A percentile compares a stretch with the other conserved stretches of the same genome.
These are phyloP conservation scores for Bombus consobrinus DNA, from an alignment of 1,140 invertebrate genomes.

Conservation along the genomic window DNA sequence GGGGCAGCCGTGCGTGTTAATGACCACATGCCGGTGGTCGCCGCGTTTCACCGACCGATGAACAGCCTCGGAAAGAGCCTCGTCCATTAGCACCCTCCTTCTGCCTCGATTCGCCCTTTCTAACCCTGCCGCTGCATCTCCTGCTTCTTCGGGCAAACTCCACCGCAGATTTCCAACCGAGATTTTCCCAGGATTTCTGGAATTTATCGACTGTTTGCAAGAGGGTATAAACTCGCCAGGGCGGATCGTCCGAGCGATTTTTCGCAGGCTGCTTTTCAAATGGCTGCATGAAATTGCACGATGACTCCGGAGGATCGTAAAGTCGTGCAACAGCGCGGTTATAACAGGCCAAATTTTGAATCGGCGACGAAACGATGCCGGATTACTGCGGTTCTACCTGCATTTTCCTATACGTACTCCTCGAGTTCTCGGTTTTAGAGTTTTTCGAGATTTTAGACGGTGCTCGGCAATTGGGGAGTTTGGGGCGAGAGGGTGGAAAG, in stretches of 20 bases:
- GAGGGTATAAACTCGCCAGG: not conserved
- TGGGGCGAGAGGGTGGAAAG: too few species aligned
- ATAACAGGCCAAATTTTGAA: not conserved
- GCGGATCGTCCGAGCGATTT: not conserved
- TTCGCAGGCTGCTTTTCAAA: not conserved
- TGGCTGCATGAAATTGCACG: not conserved
- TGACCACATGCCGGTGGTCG: constrained; percentile 54
- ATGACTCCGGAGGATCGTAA: not conserved
- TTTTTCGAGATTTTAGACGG: too few species aligned
- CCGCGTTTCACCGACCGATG: constrained; percentile 61
- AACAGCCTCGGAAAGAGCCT: constrained; percentile 36
- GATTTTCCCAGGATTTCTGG: constrained; percentile 21
- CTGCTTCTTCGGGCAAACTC: not conserved
- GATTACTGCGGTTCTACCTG: not conserved
- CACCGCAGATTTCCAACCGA: constrained; percentile 4
- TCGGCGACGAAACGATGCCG: not conserved
- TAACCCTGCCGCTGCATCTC: too few species aligned
- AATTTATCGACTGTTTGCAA: constrained; percentile 31
- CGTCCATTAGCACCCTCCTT: constrained; percentile 27
- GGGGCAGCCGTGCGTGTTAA: constrained; percentile 55
- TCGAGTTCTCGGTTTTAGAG: too few species aligned
- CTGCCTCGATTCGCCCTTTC: not conserved
- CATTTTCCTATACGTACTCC: not conserved
- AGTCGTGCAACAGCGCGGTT: not conserved
- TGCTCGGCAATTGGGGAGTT: too few species aligned